Percentiles rank a stretch among this genome's conserved stretches.
phyloP scores from a whole-genome alignment of 2,797 vertebrate species.

The Danio aesculapii region DNA sequence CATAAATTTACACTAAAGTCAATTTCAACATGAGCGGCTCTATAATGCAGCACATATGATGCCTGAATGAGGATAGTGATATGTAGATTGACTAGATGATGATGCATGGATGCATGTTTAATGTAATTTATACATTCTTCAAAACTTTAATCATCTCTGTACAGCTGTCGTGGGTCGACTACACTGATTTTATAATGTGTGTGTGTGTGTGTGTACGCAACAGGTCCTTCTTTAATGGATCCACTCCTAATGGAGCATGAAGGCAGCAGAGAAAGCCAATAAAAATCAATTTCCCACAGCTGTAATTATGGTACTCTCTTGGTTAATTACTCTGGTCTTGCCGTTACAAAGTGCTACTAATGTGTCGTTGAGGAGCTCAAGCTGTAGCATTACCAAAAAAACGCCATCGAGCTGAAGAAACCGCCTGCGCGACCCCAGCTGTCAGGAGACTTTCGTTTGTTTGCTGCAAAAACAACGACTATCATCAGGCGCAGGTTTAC shows the following conservation, averaged over 20 bases:
- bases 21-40: neutral
- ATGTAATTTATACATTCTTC: constrained; percentile 14
- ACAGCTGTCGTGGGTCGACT: neutral
- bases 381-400: constrained; percentile 48
- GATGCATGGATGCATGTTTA: constrained; percentile 14
- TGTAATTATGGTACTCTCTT: constrained; percentile 81
- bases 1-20: neutral
- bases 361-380: constrained; percentile 55
- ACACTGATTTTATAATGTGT: constrained; percentile 13
- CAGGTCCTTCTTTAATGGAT: constrained; percentile 75
- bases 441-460: constrained; percentile 28
- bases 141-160: constrained; percentile 13
- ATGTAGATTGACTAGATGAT: neutral
- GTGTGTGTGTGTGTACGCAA: constrained; percentile 59
- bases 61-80: neutral
- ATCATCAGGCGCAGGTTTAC: constrained; percentile 23
- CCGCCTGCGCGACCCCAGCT: neutral
- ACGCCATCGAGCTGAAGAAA: neutral
- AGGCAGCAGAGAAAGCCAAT: constrained; percentile 74
- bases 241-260: constrained; percentile 74
- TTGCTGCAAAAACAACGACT: constrained; percentile 16
- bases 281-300: constrained; percentile 83
- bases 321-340: constrained; percentile 80
- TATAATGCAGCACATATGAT: neutral
- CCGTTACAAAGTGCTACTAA: constrained; percentile 63